Percentiles rank a stretch among this genome's conserved stretches.
Evolutionary conservation across 2,797 vertebrate genomes (phyloP).

Genomic region (Falco columbarius): DNA sequence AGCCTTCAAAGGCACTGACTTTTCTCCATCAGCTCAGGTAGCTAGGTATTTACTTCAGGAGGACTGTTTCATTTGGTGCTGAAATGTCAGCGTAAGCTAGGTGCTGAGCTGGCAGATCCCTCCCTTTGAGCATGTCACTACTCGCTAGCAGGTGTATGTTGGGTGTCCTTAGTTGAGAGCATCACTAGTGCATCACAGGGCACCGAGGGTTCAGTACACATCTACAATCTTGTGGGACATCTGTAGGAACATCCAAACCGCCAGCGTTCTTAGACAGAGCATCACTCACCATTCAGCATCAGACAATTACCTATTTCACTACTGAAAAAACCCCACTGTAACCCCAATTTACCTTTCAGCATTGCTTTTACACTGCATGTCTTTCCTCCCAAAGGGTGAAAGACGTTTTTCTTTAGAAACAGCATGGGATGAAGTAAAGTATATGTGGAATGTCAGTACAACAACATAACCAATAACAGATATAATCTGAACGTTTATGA

Average conservation of each 20-base stretch:
- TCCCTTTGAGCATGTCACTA: not conserved
- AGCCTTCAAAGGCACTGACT: not conserved
- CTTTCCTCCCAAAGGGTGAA: not conserved
- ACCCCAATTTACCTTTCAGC: not conserved
- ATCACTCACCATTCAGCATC: slow-evolving; percentile 11
- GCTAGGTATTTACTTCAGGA: not conserved
- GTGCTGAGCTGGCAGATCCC: slow-evolving; percentile 25
- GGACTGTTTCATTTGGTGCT: not conserved
- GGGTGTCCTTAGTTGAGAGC: not conserved
- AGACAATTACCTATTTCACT: not conserved
- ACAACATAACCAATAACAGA: not conserved
- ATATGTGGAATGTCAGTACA: rapidly evolving
- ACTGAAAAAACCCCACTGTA: not conserved
- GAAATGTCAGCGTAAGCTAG: not conserved
- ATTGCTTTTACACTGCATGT: not conserved
- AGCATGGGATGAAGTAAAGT: not conserved
- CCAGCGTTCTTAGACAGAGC: not conserved
- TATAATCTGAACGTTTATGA: not conserved
- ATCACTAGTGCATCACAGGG: not conserved
- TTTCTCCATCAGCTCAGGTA: not conserved
- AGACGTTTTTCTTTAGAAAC: not conserved
- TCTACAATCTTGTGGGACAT: not conserved
- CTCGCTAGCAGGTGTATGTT: not conserved
- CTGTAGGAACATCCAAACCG: not conserved
- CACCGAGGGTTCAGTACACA: not conserved